Base-by-base conservation (phyloP, 2,888 invertebrate species). In the Creontiades dilutus region DNA sequence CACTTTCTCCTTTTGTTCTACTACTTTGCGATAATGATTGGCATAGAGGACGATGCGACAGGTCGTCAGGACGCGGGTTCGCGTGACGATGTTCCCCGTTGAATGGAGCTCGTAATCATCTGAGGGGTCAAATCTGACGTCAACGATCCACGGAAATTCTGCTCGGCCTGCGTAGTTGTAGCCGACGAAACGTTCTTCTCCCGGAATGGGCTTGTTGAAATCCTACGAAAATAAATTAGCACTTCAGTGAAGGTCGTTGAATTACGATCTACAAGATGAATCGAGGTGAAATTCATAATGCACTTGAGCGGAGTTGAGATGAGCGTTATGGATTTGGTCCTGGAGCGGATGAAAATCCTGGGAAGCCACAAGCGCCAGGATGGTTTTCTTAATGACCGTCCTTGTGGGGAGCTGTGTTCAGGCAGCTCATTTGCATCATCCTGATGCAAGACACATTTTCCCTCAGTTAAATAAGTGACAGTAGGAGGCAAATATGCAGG, bases 141-240 rank as follows among this genome's bases (percentile, higher is more conserved):
- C 61, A 0, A 85, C 85, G 14, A 85, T 57, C 37, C 57, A 85
- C 9, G 85, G 85, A 61, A 85, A 85, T 28, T 85, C 85, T 0
- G 85, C 23, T 11, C 37, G 37, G 28, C 85, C 85, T 0, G 85
- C 85, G 16, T 14, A 80, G 27, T 12, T 23, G 68, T 68, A 19
- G 19, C 68, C 68, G 12, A 68, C 27, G 0, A 68, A 12, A 12
- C 68, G 68, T 0, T 68, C 19, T 23, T 68, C 52, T 23, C 68
- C 68, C 1, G 27, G 27, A 12, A 68, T 23, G 3, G 19, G n/a
- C 27, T 23, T 68, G 0, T 68, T 23, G 68, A 68, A 68, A 5
- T 68, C 68, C 68, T 68, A 23, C 11, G 13, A 68, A 27, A 68
- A 23, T 19, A 19, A 57, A 57, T 0, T 5, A 0, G 13, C 2